Evolutionary conservation across 2,797 vertebrate genomes (phyloP).

Genomic region (Morelia viridis): DNA sequence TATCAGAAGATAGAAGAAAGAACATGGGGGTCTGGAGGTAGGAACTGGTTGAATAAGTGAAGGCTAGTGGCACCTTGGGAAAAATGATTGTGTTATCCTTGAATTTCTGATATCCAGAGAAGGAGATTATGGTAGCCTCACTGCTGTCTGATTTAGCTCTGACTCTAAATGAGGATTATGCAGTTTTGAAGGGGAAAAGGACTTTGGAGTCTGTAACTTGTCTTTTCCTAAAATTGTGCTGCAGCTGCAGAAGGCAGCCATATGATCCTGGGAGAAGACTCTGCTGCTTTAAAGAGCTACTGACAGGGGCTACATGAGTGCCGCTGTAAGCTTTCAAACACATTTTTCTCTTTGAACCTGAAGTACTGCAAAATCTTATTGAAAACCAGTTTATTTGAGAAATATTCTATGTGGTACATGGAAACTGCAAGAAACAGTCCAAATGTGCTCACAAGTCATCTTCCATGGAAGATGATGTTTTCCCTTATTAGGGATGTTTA

Average conservation of each 20-base stretch:
- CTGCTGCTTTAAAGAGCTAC: background rate
- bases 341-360: background rate
- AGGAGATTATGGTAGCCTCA: background rate
- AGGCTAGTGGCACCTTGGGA: background rate
- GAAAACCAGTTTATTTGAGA: background rate
- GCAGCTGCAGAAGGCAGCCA: background rate
- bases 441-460: background rate
- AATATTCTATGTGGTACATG: background rate
- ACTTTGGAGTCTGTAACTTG: background rate
- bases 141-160: background rate
- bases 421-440: background rate
- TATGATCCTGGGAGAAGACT: background rate
- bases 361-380: background rate
- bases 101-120: background rate
- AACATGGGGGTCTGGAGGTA: background rate
- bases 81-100: background rate
- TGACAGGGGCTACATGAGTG: background rate
- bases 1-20: background rate
- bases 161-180: background rate
- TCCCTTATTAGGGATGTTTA: background rate
- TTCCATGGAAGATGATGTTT: background rate
- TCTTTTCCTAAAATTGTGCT: background rate
- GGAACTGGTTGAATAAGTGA: background rate
- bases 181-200: background rate
- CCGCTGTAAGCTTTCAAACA: background rate